Percentiles rank a stretch among this genome's conserved stretches.
Conservation (phyloP, 2,797 vertebrate species). For the Acipenser transmontanus region DNA sequence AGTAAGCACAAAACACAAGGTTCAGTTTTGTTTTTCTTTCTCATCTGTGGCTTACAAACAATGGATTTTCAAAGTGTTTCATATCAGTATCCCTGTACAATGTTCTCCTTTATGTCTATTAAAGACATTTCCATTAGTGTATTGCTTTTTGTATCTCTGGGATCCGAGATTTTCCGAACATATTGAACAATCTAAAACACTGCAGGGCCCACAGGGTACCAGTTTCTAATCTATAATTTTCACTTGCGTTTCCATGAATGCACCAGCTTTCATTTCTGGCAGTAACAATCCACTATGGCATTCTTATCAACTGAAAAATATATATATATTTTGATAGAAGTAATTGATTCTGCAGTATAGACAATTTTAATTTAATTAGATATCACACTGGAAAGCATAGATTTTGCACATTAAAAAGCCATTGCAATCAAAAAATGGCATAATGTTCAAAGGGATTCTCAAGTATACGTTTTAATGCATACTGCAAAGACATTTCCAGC, state of each 20-base stretch:
- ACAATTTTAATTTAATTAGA: slow-evolving; percentile 32
- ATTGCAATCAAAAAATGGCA: neutral
- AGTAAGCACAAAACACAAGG: no score
- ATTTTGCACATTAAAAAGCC: slow-evolving; percentile 24
- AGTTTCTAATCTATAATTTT: slow-evolving; percentile 30
- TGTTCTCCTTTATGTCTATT: no score
- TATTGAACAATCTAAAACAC: neutral
- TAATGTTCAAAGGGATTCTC: neutral
- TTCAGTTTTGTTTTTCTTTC: no score
- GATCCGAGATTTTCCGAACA: neutral
- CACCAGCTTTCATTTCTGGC: slow-evolving; percentile 11
- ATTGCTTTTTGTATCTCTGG: neutral
- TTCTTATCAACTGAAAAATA: slow-evolving; percentile 21
- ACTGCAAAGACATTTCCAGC: neutral
- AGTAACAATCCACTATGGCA: slow-evolving; percentile 19
- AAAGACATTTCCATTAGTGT: neutral
- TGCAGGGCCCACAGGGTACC: neutral
- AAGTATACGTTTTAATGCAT: neutral
- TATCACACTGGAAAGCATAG: slow-evolving; percentile 29
- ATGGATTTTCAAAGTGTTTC: no score
- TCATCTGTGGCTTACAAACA: no score
- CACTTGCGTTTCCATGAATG: neutral
- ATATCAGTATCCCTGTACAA: no score
- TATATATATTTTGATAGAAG: slow-evolving; percentile 22
- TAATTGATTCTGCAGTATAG: slow-evolving; percentile 19